Evolutionary conservation across 2,888 invertebrate species (phyloP), one percentile per base, ranked within the genome.

Genomic region (Abscondita cerata): DNA sequence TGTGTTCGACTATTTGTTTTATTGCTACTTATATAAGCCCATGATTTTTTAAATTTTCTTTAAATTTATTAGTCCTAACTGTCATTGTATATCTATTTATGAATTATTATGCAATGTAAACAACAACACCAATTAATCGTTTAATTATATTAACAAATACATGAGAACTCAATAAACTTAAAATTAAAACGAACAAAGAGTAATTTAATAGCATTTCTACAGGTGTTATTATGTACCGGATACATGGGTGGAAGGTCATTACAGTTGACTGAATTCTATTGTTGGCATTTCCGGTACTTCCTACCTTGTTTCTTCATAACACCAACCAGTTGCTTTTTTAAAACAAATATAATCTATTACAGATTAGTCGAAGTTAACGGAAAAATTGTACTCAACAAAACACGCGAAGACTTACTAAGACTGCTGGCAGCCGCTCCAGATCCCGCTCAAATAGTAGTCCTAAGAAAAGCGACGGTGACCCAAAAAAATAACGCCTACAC

Each of bases 331-430:
- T 25, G 25, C 25, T 25, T 25, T 25, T 25, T 25, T 25, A n/a
- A n/a, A n/a, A n/a, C n/a, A n/a, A n/a, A n/a, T n/a, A n/a, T n/a
- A n/a, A n/a, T n/a, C n/a, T n/a, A n/a, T 40, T 73, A 1, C 82
- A 92, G 91, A 72, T 81, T 94, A 70, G 79, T 94, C 65, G 94
- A 94, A 81, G 89, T 93, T 52, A 93, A 93, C 77, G 93, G 93
- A 25, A 89, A 89, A 71, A 80, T 89, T 38, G 87, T 91, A 51
- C 81, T 91, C 58, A 86, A 86, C 57, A 87, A 87, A 67, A 86
- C 84, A 65, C 85, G 87, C 71, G 92, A 91, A 58, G 92, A 93
- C 72, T 80, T 93, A 64, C 84, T 86, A 66, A 86, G 91, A 59
- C 83, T 89, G 33, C 81, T 89, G 36, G 84, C 85, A 47, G 83